Evolutionary conservation across 2,797 vertebrate species (phyloP).

Genomic region (Hydrophis major): DNA sequence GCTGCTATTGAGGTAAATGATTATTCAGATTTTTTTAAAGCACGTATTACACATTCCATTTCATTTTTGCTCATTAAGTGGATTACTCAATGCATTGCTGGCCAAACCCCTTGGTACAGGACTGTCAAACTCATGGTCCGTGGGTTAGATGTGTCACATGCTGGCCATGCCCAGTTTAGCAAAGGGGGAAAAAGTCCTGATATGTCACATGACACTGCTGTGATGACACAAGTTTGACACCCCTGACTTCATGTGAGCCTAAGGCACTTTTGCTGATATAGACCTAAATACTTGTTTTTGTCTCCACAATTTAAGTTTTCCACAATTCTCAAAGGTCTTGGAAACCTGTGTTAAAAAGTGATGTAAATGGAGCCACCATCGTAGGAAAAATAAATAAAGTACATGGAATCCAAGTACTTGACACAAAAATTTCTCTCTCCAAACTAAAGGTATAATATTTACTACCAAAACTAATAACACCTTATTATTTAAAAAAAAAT

Average conservation of each 20-base stretch:
- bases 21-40: not conserved
- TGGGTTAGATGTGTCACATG: no score
- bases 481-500: not conserved
- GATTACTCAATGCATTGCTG: no score
- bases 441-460: not conserved
- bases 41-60: not conserved
- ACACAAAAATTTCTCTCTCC: not conserved
- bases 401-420: not conserved
- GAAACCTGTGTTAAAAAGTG: no score
- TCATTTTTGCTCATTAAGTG: not conserved
- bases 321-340: not conserved
- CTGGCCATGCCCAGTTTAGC: no score
- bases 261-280: not conserved
- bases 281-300: not conserved
- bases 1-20: not conserved
- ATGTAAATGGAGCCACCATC: not conserved
- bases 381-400: no score
- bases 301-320: not conserved
- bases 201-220: no score
- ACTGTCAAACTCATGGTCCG: no score
- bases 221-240: no score
- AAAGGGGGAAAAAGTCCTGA: no score
- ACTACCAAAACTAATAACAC: no score
- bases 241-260: not conserved
- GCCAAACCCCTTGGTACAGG: not conserved